These are phyloP conservation scores for Eledone cirrhosa DNA, from an alignment of 2,888 invertebrate species.

Conservation along the genomic window DNA sequence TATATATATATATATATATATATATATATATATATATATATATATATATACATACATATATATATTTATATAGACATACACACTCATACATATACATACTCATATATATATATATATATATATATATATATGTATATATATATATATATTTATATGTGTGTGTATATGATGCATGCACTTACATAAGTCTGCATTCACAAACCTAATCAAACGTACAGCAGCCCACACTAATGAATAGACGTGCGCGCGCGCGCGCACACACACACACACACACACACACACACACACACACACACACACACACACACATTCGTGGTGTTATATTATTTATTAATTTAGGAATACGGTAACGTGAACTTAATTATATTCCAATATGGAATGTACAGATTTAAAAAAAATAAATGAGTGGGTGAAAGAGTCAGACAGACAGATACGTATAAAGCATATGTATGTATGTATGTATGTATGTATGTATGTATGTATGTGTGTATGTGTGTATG, in stretches of 20 bases:
- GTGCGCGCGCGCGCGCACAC: no score
- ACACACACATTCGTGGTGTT: no score
- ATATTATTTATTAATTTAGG: no score
- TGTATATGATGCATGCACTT: neutral
- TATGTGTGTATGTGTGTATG: neutral
- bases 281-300: no score
- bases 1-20: slow-evolving; percentile 6
- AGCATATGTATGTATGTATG: neutral
- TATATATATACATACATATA: neutral
- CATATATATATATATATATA: neutral
- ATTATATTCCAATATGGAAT: no score
- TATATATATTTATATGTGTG: neutral
- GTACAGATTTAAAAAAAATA: no score
- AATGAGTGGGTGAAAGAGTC: neutral
- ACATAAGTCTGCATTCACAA: no score
- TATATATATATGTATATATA: slow-evolving; percentile 2
- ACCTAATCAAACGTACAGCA: no score
- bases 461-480: neutral
- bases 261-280: no score
- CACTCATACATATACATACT: neutral
- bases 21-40: slow-evolving; percentile 6
- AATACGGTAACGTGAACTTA: no score
- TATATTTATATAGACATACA: neutral
- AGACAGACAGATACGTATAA: neutral
- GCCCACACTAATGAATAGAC: no score